These are phyloP conservation scores for Oxytorus armatus DNA, from an alignment of 2,888 invertebrate genomes.

Conservation along the genomic window DNA sequence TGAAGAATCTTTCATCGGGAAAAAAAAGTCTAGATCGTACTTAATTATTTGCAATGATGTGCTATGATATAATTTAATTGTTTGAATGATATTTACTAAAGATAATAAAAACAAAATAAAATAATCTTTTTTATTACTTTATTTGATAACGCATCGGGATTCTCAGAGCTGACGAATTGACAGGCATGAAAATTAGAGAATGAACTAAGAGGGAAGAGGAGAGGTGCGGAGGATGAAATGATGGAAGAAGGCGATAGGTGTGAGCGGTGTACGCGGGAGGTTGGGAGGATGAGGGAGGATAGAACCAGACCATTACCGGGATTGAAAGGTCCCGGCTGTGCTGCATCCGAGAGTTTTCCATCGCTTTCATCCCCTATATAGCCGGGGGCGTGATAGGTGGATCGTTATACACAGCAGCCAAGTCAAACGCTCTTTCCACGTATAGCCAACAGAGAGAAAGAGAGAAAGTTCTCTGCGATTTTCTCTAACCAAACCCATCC, in stretches of 20 bases:
- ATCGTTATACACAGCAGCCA: constrained; percentile 66
- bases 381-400: constrained; percentile 64
- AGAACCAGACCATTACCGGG: constrained; percentile 57
- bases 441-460: constrained; percentile 25
- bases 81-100: too few species aligned
- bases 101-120: not conserved
- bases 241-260: constrained; percentile 45
- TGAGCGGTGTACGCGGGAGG: constrained; percentile 33
- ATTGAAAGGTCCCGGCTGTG: constrained; percentile 65
- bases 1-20: too few species aligned
- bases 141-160: not conserved
- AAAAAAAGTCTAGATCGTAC: too few species aligned
- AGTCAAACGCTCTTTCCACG: constrained; percentile 61
- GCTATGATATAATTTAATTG: not conserved
- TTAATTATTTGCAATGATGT: too few species aligned
- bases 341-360: constrained; percentile 66
- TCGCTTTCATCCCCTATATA: constrained; percentile 64
- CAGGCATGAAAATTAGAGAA: constrained; percentile 1
- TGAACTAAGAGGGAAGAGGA: constrained; percentile 9
- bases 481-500: constrained; percentile 34
- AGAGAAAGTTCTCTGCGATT: constrained; percentile 48
- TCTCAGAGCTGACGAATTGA: constrained; percentile 9
- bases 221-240: constrained; percentile 19
- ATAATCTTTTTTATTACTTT: not conserved
- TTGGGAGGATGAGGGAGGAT: constrained; percentile 35